Conservation (phyloP, 2,113 vertebrate species). For the Anser cygnoides region DNA sequence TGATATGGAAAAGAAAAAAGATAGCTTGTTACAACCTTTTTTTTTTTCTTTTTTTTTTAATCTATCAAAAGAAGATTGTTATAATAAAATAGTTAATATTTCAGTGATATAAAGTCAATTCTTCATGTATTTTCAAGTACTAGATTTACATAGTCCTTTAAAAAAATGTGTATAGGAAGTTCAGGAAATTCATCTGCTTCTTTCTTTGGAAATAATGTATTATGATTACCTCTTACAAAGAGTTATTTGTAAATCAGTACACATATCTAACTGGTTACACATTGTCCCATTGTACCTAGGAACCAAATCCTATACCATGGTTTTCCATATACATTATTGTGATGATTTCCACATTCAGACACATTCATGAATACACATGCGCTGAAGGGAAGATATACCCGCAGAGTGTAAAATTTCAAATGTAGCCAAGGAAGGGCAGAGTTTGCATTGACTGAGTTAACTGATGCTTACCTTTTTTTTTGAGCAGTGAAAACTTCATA, state of each 20-base stretch:
- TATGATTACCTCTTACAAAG: neutral
- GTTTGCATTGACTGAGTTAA: neutral
- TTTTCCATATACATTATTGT: neutral
- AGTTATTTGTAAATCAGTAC: neutral
- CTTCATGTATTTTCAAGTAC: neutral
- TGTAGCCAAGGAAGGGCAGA: neutral
- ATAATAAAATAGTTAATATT: neutral
- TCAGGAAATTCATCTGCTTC: neutral
- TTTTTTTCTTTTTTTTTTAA: too few relatives aligned
- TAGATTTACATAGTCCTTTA: neutral
- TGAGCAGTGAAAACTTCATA: neutral
- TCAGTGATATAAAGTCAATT: neutral
- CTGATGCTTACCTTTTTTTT: neutral
- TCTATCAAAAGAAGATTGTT: neutral
- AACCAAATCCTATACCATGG: neutral
- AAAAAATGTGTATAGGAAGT: neutral
- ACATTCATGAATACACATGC: accelerated
- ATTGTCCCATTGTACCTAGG: neutral
- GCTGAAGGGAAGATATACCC: neutral
- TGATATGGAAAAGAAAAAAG: neutral
- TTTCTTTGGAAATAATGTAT: neutral
- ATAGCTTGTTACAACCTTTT: neutral
- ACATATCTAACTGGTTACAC: neutral
- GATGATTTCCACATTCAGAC: neutral
- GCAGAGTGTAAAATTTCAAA: neutral